Conservation (phyloP, 2,888 invertebrate genomes). For the Caenorhabditis doughertyi region DNA sequence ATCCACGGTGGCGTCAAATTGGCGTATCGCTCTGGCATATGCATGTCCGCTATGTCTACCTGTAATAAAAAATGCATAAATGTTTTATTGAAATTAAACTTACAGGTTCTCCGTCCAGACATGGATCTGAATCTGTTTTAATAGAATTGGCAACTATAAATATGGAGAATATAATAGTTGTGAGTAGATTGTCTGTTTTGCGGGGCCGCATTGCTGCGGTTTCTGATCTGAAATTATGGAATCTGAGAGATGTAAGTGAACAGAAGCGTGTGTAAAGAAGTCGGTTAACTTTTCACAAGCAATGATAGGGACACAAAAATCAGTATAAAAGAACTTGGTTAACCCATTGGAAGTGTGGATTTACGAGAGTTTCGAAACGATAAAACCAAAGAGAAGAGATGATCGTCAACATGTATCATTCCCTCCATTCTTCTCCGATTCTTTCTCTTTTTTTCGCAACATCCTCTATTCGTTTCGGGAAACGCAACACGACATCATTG, state of each 20-base stretch:
- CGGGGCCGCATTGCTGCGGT: conserved; percentile 28
- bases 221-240: not conserved
- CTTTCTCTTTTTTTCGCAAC: conserved; percentile 30
- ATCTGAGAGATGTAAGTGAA: too few relatives aligned
- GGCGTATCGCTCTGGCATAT: conserved; percentile 22
- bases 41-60: not conserved
- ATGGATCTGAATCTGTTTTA: conserved; percentile 28
- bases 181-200: not conserved
- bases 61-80: not conserved
- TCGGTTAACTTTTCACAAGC: not conserved
- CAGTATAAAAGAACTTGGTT: not conserved
- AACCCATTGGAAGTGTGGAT: conserved; percentile 34
- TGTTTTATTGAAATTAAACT: not conserved
- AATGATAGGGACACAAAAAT: not conserved
- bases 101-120: conserved; percentile 28
- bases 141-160: not conserved
- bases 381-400: conserved; percentile 34
- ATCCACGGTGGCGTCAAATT: conserved; percentile 55
- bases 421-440: not conserved
- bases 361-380: conserved; percentile 47
- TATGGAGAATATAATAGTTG: not conserved
- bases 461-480: conserved; percentile 34
- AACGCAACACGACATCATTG: conserved; percentile 29
- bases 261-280: too few relatives aligned
- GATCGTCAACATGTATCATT: conserved; percentile 21